Conservation (phyloP, 2,888 invertebrate genomes). For the Molanna angustata region DNA sequence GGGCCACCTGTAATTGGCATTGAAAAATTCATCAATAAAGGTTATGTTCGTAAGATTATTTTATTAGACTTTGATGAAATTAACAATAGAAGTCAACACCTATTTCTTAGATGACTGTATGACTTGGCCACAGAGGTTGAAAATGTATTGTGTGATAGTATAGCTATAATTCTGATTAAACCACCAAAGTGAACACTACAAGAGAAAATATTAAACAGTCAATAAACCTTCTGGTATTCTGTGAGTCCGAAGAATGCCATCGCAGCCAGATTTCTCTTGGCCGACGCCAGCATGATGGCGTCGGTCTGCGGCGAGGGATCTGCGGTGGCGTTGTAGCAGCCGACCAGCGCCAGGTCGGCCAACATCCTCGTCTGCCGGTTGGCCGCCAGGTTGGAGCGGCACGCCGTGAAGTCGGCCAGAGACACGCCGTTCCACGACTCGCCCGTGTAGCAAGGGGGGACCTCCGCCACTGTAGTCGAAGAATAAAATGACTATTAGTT, state of each 20-base stretch:
- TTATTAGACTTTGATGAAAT: too few relatives aligned
- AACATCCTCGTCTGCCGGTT: slow-evolving; percentile 98
- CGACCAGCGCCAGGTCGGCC: slow-evolving; percentile 90
- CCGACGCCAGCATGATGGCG: slow-evolving; percentile 87
- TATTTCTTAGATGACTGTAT: too few relatives aligned
- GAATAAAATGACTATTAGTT: background rate
- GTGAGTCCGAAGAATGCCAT: slow-evolving; percentile 98
- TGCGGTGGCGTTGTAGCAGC: slow-evolving; percentile 88
- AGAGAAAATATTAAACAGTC: too few relatives aligned
- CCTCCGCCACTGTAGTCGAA: slow-evolving; percentile 58
- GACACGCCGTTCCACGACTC: slow-evolving; percentile 87
- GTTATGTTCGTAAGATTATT: too few relatives aligned
- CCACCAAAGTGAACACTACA: too few relatives aligned
- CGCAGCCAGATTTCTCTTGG: slow-evolving; percentile 89
- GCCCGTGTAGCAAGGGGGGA: slow-evolving; percentile 78
- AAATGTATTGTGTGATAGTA: too few relatives aligned
- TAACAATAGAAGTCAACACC: too few relatives aligned
- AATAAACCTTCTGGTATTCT: slow-evolving; percentile 86
- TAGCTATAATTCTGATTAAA: too few relatives aligned
- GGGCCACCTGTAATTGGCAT: slow-evolving; percentile 72
- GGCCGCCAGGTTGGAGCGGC: slow-evolving; percentile 90
- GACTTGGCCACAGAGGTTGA: too few relatives aligned
- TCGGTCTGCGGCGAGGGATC: slow-evolving; percentile 74
- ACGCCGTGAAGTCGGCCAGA: slow-evolving; percentile 86
- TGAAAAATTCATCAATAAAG: too few relatives aligned